These are phyloP conservation scores for Lepilemur septentrionalis DNA, from an alignment of 2,797 vertebrate species.

Conservation along the genomic window DNA sequence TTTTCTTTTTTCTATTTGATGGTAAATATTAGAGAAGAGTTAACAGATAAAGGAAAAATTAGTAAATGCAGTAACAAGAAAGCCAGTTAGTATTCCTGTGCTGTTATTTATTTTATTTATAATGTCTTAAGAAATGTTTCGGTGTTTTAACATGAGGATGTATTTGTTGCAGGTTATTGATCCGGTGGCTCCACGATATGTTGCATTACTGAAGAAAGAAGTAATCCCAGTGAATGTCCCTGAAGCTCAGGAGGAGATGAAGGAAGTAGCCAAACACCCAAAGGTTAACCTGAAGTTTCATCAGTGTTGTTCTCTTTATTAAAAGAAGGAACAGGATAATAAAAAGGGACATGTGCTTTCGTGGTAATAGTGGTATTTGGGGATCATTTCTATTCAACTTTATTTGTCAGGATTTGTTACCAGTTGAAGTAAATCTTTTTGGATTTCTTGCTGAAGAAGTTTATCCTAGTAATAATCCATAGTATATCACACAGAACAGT, in stretches of 20 bases:
- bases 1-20: not conserved
- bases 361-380: not conserved
- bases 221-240: conserved; percentile 90
- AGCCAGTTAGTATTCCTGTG: conserved; percentile 81
- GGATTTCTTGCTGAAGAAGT: not conserved
- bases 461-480: not conserved
- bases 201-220: conserved; percentile 92
- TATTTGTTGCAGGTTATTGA: conserved; percentile 92
- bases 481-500: not conserved
- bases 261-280: conserved; percentile 95
- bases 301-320: not conserved
- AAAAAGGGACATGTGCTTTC: not conserved
- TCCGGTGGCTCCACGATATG: conserved; percentile 95
- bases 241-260: conserved; percentile 92
- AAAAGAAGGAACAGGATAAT: not conserved
- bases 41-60: conserved; percentile 30
- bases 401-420: not conserved
- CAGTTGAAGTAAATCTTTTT: not conserved
- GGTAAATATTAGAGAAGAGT: conserved; percentile 20
- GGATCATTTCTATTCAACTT: not conserved
- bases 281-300: conserved; percentile 87
- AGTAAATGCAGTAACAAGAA: conserved; percentile 87
- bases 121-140: not conserved
- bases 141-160: not conserved
- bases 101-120: conserved; percentile 15